Evolutionary conservation across 2,888 invertebrate genomes (phyloP).

Genomic region (Ischnura elegans): DNA sequence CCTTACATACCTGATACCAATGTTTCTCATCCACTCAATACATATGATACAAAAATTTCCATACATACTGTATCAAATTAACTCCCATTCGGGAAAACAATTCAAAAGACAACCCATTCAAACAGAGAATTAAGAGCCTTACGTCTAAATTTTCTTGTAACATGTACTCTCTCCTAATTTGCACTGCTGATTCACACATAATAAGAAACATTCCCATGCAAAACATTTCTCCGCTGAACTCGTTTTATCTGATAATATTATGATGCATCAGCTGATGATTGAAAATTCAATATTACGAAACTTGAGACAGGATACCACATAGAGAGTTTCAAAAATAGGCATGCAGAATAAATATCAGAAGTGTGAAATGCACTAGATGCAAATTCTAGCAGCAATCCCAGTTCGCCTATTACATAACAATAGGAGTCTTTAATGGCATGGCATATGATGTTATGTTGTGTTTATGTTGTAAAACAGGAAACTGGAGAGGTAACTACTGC

Average conservation of each 20-base stretch:
- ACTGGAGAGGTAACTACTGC: conserved; percentile 51
- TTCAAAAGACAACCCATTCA: conserved; percentile 26
- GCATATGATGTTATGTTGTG: conserved; percentile 27
- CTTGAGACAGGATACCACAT: conserved; percentile 17
- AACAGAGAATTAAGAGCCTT: neutral
- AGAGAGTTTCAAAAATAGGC: neutral
- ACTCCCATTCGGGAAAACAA: neutral
- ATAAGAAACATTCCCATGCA: neutral
- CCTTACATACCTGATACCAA: conserved; percentile 56
- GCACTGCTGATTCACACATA: neutral
- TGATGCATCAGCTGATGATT: neutral
- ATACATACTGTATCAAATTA: conserved; percentile 5
- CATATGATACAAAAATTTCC: conserved; percentile 12
- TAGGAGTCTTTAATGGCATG: conserved; percentile 7
- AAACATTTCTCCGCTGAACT: neutral
- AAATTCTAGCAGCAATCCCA: conserved; percentile 44
- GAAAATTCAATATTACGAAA: neutral
- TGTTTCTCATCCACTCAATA: conserved; percentile 43
- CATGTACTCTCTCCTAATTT: neutral
- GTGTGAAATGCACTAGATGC: conserved; percentile 39
- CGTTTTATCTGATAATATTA: neutral
- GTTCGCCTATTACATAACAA: conserved; percentile 16
- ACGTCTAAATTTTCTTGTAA: neutral
- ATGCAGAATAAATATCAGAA: conserved; percentile 39
- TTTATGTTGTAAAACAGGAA: conserved; percentile 18